Conservation (phyloP, 2,888 invertebrate species). For the Pammene fasciana region DNA sequence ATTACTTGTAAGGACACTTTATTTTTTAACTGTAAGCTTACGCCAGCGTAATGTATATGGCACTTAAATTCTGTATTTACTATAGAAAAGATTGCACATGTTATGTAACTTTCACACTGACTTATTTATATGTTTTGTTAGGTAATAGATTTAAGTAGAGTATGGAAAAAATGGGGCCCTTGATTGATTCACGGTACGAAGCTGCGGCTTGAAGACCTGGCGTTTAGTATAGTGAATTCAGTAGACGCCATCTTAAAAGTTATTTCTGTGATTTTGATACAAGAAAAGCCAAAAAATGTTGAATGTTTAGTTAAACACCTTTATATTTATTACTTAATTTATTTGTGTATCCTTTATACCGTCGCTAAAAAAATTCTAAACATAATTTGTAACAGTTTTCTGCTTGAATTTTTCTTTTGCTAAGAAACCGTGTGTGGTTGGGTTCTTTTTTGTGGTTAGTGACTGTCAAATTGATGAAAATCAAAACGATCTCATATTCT, state of each 20-base stretch:
- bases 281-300: slow-evolving; percentile 76
- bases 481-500: slow-evolving; percentile 76
- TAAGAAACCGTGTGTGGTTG: slow-evolving; percentile 1
- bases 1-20: slow-evolving; percentile 32
- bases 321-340: slow-evolving; percentile 24
- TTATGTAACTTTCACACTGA: slow-evolving; percentile 78
- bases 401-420: neutral
- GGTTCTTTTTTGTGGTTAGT: slow-evolving; percentile 26
- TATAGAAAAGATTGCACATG: slow-evolving; percentile 77
- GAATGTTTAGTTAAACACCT: slow-evolving; percentile 60
- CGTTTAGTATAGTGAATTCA: slow-evolving; percentile 39
- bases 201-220: slow-evolving; percentile 41
- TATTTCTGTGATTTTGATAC: slow-evolving; percentile 77
- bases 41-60: slow-evolving; percentile 58
- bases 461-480: slow-evolving; percentile 50
- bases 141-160: slow-evolving; percentile 70
- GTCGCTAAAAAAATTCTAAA: slow-evolving; percentile 18
- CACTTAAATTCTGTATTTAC: slow-evolving; percentile 60
- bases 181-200: slow-evolving; percentile 45
- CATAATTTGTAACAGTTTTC: neutral
- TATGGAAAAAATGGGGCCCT: slow-evolving; percentile 64
- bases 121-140: slow-evolving; percentile 81
- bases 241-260: slow-evolving; percentile 58
- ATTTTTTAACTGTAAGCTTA: slow-evolving; percentile 52
- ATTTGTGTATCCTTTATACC: slow-evolving; percentile 10